These are phyloP conservation scores for Piprites chloris DNA, from an alignment of 2,113 vertebrate genomes.

Conservation along the genomic window DNA sequence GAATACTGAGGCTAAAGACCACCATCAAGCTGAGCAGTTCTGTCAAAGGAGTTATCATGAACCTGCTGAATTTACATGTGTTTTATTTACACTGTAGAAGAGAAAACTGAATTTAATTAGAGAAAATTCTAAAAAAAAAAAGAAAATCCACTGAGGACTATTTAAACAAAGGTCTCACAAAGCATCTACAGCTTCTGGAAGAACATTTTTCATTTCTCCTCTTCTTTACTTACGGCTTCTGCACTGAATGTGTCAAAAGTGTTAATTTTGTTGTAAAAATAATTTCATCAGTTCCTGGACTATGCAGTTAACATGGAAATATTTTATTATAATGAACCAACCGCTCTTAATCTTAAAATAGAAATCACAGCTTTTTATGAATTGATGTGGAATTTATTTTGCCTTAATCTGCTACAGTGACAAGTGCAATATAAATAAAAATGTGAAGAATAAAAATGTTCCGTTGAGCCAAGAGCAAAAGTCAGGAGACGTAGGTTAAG, in stretches of 20 bases:
- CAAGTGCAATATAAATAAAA: constrained; percentile 29
- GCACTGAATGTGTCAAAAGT: not conserved
- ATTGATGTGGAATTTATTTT: not conserved
- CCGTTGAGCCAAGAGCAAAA: not conserved
- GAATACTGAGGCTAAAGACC: not conserved
- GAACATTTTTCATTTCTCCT: not conserved
- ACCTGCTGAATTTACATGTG: not conserved
- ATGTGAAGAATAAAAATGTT: not conserved
- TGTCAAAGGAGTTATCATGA: not conserved
- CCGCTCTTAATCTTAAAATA: not conserved
- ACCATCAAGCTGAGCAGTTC: not conserved
- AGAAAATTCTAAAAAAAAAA: not conserved
- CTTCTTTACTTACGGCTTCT: not conserved
- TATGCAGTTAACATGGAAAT: not conserved
- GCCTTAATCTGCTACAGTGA: not conserved
- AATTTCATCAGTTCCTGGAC: not conserved
- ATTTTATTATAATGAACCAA: not conserved
- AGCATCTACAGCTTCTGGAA: not conserved
- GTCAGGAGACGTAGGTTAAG: not conserved
- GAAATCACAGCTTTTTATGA: not conserved
- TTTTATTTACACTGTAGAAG: not conserved
- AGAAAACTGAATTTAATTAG: not conserved
- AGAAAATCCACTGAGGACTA: not conserved
- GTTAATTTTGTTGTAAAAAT: not conserved
- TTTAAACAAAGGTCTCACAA: not conserved